Base-by-base conservation (phyloP, 2,888 invertebrate genomes). In the Athalia circularis region DNA sequence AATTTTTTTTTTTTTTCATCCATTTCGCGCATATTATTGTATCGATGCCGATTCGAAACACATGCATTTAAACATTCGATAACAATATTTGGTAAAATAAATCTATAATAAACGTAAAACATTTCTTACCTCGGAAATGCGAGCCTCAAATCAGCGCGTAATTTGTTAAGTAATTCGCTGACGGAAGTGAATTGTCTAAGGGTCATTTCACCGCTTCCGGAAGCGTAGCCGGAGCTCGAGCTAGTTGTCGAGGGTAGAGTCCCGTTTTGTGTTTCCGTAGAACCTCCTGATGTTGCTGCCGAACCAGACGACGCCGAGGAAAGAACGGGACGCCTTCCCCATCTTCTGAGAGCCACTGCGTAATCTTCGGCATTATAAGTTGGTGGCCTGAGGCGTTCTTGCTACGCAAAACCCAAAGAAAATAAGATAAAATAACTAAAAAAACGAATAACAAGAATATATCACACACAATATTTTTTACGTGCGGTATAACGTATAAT, bases 331-430 rank as follows among this genome's bases (percentile, higher is more conserved):
- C 94, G 94, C 86, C 94, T 93, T 80, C 95, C 95, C 94, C 95
- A 96, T 92, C 96, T 96, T 87, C 95, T 94, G 80, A 97, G 90
- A 0, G 96, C 95, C 4, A 94, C 92, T 4, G 95, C 95, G 89
- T 97, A 97, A 90, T 97, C 97, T 89, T 97, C 97, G 0, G 97
- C 95, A 88, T 97, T 97, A 92, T 97, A 97, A 15, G 97, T 95
- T 0, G 97, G 97, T 50, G 97, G 96, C 64, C 96, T 93, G 86
- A 96, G 95, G 84, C 96, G 95, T 87, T 96, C 96, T 95, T 96
- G 89, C 50, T 75, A 62, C 47, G 29, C 29, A 29, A 8, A 5
- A 3, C 6, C 11, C 54, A n/a, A 54, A 15, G n/a, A 61, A 7
- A 62, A 75, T 62, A 65, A 43, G 15, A 70, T 70, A 8, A 62